These are phyloP conservation scores for Metacarcinus magister DNA, from an alignment of 2,888 invertebrate genomes.

Conservation along the genomic window DNA sequence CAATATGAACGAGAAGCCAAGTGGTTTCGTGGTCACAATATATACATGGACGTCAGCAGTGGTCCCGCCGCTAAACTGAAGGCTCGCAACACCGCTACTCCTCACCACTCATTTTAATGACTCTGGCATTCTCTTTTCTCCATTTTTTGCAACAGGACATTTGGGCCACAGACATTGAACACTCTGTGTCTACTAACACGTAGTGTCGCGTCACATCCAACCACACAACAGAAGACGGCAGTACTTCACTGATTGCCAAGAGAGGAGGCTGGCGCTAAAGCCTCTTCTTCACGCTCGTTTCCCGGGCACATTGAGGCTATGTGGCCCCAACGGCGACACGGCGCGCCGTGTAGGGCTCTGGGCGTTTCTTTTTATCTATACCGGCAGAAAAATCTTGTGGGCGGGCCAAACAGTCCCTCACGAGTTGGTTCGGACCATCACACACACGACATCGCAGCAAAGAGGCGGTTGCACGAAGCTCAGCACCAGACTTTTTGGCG, in stretches of 20 bases:
- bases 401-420: background rate
- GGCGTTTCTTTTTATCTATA: background rate
- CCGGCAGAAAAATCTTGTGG: background rate
- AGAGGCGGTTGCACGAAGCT: background rate
- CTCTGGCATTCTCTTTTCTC: background rate
- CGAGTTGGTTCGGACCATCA: background rate
- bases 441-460: background rate
- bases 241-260: background rate
- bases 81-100: background rate
- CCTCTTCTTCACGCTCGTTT: too few relatives aligned
- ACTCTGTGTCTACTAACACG: background rate
- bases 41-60: background rate
- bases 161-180: background rate
- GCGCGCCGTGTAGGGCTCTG: background rate
- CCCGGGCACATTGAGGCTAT: conserved; percentile 8
- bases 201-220: background rate
- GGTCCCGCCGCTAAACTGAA: too few relatives aligned
- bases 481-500: background rate
- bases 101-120: conserved; percentile 31
- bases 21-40: background rate
- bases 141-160: background rate
- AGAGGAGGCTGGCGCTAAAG: too few relatives aligned
- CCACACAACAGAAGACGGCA: background rate
- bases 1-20: conserved; percentile 20
- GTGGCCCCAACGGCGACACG: background rate